Percentiles rank a stretch among this genome's conserved stretches.
phyloP scores from a whole-genome alignment of 2,888 invertebrate species.

The Bombyx huttoni region DNA sequence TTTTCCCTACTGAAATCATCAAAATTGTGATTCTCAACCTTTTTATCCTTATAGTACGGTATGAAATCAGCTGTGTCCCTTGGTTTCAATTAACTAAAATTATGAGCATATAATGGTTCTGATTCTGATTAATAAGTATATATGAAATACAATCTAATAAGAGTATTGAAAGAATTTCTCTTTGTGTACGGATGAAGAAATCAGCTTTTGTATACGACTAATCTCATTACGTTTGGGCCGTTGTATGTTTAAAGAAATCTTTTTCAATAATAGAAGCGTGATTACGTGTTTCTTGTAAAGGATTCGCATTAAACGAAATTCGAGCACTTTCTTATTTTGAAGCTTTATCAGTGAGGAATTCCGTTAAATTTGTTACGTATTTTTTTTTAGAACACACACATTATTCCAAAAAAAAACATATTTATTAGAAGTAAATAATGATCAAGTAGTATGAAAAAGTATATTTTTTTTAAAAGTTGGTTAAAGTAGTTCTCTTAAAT shows the following conservation, averaged over 20 bases:
- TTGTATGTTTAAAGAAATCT: conserved; percentile 3
- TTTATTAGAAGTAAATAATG: too few species aligned
- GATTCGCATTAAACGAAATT: neutral
- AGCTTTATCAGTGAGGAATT: neutral
- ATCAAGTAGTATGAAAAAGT: too few species aligned
- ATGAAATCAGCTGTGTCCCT: neutral
- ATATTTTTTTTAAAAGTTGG: too few species aligned
- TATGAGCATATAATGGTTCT: too few species aligned
- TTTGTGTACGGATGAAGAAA: conserved; percentile 6
- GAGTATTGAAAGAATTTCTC: conserved; percentile 7
- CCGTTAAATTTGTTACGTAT: too few species aligned
- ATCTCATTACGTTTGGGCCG: conserved; percentile 6
- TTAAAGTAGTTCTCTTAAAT: too few species aligned
- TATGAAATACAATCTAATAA: conserved; percentile 1
- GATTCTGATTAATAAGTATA: neutral
- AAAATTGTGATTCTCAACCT: too few species aligned
- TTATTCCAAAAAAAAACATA: too few species aligned
- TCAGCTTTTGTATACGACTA: conserved; percentile 9
- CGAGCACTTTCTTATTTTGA: neutral
- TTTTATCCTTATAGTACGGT: too few species aligned
- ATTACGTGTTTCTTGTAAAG: neutral
- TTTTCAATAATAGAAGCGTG: neutral
- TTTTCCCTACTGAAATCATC: too few species aligned
- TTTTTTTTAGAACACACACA: too few species aligned
- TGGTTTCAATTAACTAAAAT: neutral